These are phyloP conservation scores for Odontothrips loti DNA, from an alignment of 2,888 invertebrate genomes.

Conservation along the genomic window DNA sequence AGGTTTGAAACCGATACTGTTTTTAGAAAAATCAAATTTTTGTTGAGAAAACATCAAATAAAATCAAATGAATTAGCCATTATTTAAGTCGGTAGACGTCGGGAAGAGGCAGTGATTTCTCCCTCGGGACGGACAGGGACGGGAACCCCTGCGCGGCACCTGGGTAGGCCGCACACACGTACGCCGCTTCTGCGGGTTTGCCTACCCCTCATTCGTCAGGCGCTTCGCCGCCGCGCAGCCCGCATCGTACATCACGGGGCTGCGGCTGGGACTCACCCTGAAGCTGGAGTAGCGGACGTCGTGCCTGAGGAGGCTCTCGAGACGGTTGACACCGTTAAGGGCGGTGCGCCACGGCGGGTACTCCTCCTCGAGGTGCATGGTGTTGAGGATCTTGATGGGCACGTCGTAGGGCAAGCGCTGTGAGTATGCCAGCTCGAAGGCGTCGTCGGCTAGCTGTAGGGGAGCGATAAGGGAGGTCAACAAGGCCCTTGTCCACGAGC, in stretches of 20 bases:
- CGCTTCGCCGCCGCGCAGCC: not conserved
- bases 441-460: constrained; percentile 76
- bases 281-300: constrained; percentile 31
- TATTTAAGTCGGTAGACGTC: too few relatives aligned
- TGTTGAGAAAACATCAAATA: too few relatives aligned
- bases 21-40: too few relatives aligned
- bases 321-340: constrained; percentile 46
- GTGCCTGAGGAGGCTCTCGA: constrained; percentile 27
- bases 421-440: constrained; percentile 69
- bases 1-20: too few relatives aligned
- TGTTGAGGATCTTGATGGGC: constrained; percentile 72
- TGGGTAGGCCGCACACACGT: not conserved
- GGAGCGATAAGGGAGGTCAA: not conserved
- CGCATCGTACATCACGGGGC: too few relatives aligned
- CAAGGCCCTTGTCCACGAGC: not conserved
- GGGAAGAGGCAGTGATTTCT: too few relatives aligned
- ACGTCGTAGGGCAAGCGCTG: constrained; percentile 63
- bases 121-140: too few relatives aligned
- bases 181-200: not conserved
- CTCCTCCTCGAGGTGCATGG: constrained; percentile 69
- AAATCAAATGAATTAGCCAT: too few relatives aligned
- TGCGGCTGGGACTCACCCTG: constrained; percentile 30
- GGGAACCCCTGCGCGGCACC: not conserved
- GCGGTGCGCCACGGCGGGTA: constrained; percentile 85
- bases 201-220: not conserved